phyloP scores from a whole-genome alignment of 1,140 invertebrate genomes.

The Harpegnathos saltator region DNA sequence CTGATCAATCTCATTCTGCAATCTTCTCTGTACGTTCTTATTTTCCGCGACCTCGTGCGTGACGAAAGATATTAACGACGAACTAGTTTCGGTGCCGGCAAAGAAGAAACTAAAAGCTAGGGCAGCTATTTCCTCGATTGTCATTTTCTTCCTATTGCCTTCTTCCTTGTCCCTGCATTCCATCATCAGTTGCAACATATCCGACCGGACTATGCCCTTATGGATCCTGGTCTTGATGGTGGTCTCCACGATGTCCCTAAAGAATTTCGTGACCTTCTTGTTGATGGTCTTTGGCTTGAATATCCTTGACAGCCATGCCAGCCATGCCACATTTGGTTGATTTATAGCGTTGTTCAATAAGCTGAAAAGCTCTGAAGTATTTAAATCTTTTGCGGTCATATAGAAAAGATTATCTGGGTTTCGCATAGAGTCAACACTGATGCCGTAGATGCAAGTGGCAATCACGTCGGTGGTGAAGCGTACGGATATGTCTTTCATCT shows the following conservation, averaged over 20 bases:
- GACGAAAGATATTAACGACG: constrained; percentile 84
- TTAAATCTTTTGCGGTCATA: neutral
- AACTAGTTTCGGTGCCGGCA: constrained; percentile 87
- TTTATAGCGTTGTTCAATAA: neutral
- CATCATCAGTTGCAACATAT: constrained; percentile 62
- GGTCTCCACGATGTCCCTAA: neutral
- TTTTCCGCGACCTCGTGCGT: constrained; percentile 86
- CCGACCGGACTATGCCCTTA: constrained; percentile 26
- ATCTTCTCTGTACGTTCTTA: constrained; percentile 86
- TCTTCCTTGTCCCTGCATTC: constrained; percentile 3
- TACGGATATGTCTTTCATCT: too few relatives aligned
- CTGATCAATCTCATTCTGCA: constrained; percentile 87
- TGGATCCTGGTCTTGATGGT: constrained; percentile 11
- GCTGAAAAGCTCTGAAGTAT: neutral
- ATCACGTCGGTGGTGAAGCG: too few relatives aligned
- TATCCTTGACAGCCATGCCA: constrained; percentile 3
- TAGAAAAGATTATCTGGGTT: neutral
- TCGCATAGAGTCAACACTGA: too few relatives aligned
- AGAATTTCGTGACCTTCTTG: constrained; percentile 3
- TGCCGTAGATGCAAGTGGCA: too few relatives aligned
- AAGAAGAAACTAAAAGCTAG: constrained; percentile 85
- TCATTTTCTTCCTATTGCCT: constrained; percentile 58
- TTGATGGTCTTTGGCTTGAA: neutral
- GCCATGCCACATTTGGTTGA: too few relatives aligned
- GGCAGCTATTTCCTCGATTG: constrained; percentile 19